A percentile compares a stretch with the other conserved stretches of the same genome.
phyloP scores from a whole-genome alignment of 1,140 invertebrate species.

The Drosophila repletoides region DNA sequence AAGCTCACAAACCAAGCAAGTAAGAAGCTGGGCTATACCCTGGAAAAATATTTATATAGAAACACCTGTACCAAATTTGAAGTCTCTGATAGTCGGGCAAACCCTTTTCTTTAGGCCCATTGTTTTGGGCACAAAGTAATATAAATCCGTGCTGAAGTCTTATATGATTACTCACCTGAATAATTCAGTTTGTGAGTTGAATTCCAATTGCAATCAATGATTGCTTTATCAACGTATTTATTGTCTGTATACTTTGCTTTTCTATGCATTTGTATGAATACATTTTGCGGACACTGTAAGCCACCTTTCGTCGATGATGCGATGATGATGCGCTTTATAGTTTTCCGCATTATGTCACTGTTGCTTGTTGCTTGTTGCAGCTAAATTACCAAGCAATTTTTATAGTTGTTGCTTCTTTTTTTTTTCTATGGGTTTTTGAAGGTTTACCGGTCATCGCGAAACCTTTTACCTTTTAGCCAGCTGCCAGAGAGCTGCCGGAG shows the following conservation, averaged over 20 bases:
- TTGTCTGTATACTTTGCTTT: not conserved
- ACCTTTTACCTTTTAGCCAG: conserved; percentile 53
- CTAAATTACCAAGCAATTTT: conserved; percentile 42
- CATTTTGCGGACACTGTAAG: not conserved
- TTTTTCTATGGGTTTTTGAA: conserved; percentile 41
- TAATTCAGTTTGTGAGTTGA: not conserved
- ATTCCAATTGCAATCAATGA: not conserved
- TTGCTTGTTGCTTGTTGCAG: conserved; percentile 13
- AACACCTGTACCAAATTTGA: too few relatives aligned
- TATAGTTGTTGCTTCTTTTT: conserved; percentile 13
- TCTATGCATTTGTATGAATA: not conserved
- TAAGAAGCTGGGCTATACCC: too few relatives aligned
- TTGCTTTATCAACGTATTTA: not conserved
- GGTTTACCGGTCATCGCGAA: conserved; percentile 33
- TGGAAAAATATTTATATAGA: too few relatives aligned
- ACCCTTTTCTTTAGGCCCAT: too few relatives aligned
- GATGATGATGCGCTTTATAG: conserved; percentile 9
- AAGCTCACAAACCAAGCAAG: too few relatives aligned
- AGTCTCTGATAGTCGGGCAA: too few relatives aligned
- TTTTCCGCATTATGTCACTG: conserved; percentile 65
- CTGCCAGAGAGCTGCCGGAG: too few relatives aligned
- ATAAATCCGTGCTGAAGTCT: not conserved
- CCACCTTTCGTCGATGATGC: conserved; percentile 32
- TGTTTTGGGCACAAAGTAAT: not conserved
- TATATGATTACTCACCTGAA: not conserved